phyloP scores from a whole-genome alignment of 2,797 vertebrate species.

The Etheostoma nigrum region DNA sequence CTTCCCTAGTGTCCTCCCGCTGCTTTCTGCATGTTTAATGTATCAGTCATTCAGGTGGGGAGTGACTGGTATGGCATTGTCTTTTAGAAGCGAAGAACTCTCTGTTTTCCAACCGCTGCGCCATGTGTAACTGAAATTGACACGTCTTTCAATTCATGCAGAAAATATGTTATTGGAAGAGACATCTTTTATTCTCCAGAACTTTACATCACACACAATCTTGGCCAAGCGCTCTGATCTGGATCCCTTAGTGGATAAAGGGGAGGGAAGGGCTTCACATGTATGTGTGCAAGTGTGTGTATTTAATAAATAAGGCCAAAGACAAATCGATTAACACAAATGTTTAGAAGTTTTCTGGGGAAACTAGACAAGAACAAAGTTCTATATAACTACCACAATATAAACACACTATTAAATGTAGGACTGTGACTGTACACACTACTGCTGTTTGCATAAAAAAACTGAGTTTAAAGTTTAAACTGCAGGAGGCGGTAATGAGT shows the following conservation, averaged over 20 bases:
- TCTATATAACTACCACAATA: slow-evolving; percentile 33
- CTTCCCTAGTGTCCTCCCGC: slow-evolving; percentile 75
- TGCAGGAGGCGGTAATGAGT: slow-evolving; percentile 12
- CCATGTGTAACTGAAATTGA: slow-evolving; percentile 85
- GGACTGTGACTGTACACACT: not conserved
- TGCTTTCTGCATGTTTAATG: slow-evolving; percentile 85
- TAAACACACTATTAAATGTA: slow-evolving; percentile 23
- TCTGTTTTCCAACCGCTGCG: slow-evolving; percentile 72
- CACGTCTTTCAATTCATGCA: slow-evolving; percentile 79
- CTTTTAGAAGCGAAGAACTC: slow-evolving; percentile 77
- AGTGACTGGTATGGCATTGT: slow-evolving; percentile 81
- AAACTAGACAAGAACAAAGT: slow-evolving; percentile 56
- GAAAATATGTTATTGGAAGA: slow-evolving; percentile 83
- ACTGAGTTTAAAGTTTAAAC: slow-evolving; percentile 46
- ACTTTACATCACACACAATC: slow-evolving; percentile 83
- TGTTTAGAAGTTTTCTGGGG: slow-evolving; percentile 68
- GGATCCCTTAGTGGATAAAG: slow-evolving; percentile 72
- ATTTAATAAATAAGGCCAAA: slow-evolving; percentile 78
- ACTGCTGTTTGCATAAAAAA: slow-evolving; percentile 30
- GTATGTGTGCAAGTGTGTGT: slow-evolving; percentile 52
- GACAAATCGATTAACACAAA: slow-evolving; percentile 78
- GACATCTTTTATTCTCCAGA: slow-evolving; percentile 85
- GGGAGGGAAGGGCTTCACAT: slow-evolving; percentile 59
- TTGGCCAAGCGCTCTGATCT: slow-evolving; percentile 84
- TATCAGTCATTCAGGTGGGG: slow-evolving; percentile 85